Evolutionary conservation across 2,113 vertebrate genomes (phyloP), one percentile per base, ranked within the genome.

Genomic region (Paracanthobrama guichenoti): DNA sequence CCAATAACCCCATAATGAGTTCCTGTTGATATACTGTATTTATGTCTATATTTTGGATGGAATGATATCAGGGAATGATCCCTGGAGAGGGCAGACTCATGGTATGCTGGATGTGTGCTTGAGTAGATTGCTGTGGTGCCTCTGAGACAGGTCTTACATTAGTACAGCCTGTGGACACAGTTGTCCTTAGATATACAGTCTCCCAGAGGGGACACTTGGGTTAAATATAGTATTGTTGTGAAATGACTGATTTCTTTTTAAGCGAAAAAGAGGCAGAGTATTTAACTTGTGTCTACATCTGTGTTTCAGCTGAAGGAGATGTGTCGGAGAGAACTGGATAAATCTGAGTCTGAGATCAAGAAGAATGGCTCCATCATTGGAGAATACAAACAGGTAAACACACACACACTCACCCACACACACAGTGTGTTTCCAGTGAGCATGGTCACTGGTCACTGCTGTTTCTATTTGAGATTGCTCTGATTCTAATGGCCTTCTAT

Each of bases 321-420:
- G 98, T 99, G 98, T 89, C 93, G 98, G 22, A 93, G 98, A 88
- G 98, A 99, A 78, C 95, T 99, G 0, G 97, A 99, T 89, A 99
- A 99, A 83, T 97, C 98, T 1, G 98, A 99, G 91, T 97, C 95
- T 0, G 98, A 99, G 92, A 98, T 99, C 80, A 98, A 95, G 91
- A 99, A 99, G 93, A 99, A 99, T 83, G 97, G 96, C 80, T 99
- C 97, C 35, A 99, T 99, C 90, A 99, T 99, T 67, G 96, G 97
- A 53, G 98, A 99, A 93, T 99, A 99, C 90, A 99, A 99, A 90
- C 98, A 99, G 97, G 98, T 98, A 83, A 83, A 26, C 35, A 53
- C 59, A 83, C 20, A 28, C 12, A 7, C 39, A 82, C 12, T 26
- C 9, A 20, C 46, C 60, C 76, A 75, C 60, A 62, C 62, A 66